These are phyloP conservation scores for Rhinolophus ferrumequinum DNA, from an alignment of 2,113 vertebrate species.

Conservation along the genomic window DNA sequence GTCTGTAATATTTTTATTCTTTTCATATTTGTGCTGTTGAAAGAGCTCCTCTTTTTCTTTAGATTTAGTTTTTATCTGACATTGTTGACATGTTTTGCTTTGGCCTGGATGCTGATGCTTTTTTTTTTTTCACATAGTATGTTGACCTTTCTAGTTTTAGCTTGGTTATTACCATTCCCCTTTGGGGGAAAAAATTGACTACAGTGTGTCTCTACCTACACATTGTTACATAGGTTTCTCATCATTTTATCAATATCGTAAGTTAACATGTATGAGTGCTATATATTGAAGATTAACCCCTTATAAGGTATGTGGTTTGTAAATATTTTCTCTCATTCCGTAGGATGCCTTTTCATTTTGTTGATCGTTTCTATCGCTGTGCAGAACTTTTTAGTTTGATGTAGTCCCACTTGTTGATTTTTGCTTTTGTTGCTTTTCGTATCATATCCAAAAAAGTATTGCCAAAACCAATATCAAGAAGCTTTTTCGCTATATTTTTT, in stretches of 20 bases:
- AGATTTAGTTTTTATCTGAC: background rate
- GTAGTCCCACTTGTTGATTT: background rate
- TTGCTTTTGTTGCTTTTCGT: constrained; percentile 6
- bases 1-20: background rate
- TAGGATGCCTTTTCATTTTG: background rate
- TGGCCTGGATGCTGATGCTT: background rate
- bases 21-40: background rate
- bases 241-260: background rate
- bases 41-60: constrained; percentile 31
- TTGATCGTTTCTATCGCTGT: background rate
- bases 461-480: background rate
- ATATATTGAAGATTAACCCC: background rate
- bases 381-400: background rate
- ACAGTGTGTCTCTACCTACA: background rate
- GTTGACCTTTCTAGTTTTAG: background rate
- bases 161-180: background rate
- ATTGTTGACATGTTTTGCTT: background rate
- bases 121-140: background rate
- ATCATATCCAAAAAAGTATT: background rate
- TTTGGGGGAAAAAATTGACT: background rate
- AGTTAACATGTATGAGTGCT: background rate
- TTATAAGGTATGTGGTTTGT: background rate
- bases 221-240: background rate
- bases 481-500: background rate
- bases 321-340: background rate